Evolutionary conservation across 2,888 invertebrate genomes (phyloP), one percentile per base, ranked within the genome.

Genomic region (Leptinotarsa rubiginosa): DNA sequence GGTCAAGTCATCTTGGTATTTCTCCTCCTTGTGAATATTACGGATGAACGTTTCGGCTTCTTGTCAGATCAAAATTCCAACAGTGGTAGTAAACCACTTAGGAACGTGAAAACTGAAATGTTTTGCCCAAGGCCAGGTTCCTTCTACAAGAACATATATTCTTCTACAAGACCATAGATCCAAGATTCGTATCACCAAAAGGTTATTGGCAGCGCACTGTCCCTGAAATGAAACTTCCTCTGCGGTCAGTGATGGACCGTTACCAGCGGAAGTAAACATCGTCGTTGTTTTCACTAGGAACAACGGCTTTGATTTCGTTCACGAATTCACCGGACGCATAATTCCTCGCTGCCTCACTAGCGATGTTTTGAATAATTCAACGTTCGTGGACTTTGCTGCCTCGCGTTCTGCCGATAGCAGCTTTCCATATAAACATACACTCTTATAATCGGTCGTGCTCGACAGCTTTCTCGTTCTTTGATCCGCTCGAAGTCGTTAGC

Each of bases 361-460:
- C 56, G 16, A n/a, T 18, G 56, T 31, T 62, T 62, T 62, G 62
- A 62, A 62, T 62, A 62, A 62, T 62, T 62, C 62, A 62, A 62
- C 62, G 18, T 13, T n/a, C 18, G n/a, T 62, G 59, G 18, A 52
- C 52, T 52, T 52, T 13, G 59, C 15, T 59, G 59, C 59, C 59
- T 20, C 22, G 59, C 59, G 4, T 41, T 59, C 41, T 62, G 31
- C 62, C 41, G 62, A 62, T 62, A 41, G 56, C 56, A 13, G 56
- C 22, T 22, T 56, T 56, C 15, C 13, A 22, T 20, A 56, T 56
- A 56, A 4, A 52, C 18, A 18, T 52, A 18, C 18, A 20, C 18
- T 10, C 18, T 18, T 56, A 22, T 56, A 56, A 56, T 56, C 56
- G 13, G 2, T 56, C 56, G 25, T 22, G 13, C 56, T 22, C 20